Conservation (phyloP, 2,888 invertebrate genomes). For the Rhabditophanes sp. region DNA sequence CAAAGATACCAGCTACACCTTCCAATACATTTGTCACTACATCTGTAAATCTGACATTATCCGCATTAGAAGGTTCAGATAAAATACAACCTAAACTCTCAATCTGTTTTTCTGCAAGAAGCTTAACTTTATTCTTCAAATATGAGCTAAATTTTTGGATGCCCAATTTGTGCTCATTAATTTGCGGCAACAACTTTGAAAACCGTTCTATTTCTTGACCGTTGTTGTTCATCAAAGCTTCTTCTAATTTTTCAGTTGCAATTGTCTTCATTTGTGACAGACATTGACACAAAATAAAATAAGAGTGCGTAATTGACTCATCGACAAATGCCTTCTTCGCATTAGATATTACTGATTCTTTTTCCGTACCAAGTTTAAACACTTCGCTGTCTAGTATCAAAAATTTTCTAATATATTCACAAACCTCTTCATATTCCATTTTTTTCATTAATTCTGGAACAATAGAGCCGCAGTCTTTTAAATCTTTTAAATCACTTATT, state of each 20-base stretch:
- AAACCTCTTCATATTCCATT: conserved; percentile 90
- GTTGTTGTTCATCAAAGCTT: conserved; percentile 72
- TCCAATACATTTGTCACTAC: conserved; percentile 69
- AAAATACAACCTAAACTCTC: no score
- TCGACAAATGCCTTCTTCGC: conserved; percentile 15
- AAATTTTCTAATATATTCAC: conserved; percentile 72
- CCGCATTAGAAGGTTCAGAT: conserved; percentile 60
- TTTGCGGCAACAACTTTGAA: conserved; percentile 85
- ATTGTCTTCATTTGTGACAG: conserved; percentile 47
- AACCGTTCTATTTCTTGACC: conserved; percentile 76
- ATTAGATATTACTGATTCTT: conserved; percentile 2
- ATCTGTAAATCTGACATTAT: conserved; percentile 66
- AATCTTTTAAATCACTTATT: conserved; percentile 54
- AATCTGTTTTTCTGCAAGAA: no score
- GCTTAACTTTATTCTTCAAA: conserved; percentile 45
- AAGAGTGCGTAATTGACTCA: conserved; percentile 55
- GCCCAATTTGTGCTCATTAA: conserved; percentile 77
- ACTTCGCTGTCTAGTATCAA: conserved; percentile 41
- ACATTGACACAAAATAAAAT: conserved; percentile 52
- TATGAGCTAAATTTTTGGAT: conserved; percentile 71
- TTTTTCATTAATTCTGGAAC: conserved; percentile 79
- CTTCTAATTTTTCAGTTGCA: conserved; percentile 67
- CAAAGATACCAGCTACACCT: conserved; percentile 57
- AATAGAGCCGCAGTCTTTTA: conserved; percentile 67
- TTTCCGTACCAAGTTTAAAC: conserved; percentile 30